Evolutionary conservation across 2,888 invertebrate genomes (phyloP).

Genomic region (Sarcophaga rosellei): DNA sequence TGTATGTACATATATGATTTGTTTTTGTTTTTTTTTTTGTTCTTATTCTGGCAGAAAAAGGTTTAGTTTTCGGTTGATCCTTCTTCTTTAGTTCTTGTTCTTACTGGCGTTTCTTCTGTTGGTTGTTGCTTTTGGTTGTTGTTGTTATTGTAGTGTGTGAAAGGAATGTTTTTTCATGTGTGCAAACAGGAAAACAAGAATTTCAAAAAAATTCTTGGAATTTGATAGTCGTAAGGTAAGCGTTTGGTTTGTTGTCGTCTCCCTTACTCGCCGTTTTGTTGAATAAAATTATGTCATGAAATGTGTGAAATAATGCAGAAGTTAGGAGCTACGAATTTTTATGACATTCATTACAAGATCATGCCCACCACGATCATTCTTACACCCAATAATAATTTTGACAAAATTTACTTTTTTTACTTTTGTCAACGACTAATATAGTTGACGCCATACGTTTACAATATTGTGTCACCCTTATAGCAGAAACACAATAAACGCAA

Average conservation of each 20-base stretch:
- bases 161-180: constrained; percentile 16
- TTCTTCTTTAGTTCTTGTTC: constrained; percentile 40
- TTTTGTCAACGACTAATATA: too few species aligned
- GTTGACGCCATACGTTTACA: too few species aligned
- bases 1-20: not conserved
- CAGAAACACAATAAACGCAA: too few species aligned
- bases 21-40: not conserved
- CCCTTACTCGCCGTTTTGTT: too few species aligned
- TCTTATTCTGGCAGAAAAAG: not conserved
- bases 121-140: constrained; percentile 18
- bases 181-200: constrained; percentile 27
- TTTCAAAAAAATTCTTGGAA: constrained; percentile 59
- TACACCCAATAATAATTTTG: too few species aligned
- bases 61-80: constrained; percentile 12
- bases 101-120: constrained; percentile 5
- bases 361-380: not conserved
- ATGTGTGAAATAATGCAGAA: not conserved
- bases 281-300: constrained; percentile 30
- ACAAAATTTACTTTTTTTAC: too few species aligned
- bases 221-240: constrained; percentile 62
- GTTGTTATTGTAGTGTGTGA: not conserved
- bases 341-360: not conserved
- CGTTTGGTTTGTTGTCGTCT: not conserved
- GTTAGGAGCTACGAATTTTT: not conserved
- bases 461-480: too few species aligned